Conservation (phyloP, 2,888 invertebrate species). For the Synanthedon tipuliformis region DNA sequence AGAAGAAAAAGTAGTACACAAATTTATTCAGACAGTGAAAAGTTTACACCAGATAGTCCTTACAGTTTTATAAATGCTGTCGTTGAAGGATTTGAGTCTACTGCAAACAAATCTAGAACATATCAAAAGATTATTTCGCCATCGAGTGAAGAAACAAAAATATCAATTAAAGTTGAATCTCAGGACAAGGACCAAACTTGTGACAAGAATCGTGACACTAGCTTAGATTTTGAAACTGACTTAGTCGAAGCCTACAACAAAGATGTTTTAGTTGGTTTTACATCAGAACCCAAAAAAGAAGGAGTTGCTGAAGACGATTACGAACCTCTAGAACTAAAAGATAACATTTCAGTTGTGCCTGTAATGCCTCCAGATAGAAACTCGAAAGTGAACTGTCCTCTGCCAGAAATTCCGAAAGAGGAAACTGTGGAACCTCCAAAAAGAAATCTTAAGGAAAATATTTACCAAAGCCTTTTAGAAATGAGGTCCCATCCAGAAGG, state of each 20-base stretch:
- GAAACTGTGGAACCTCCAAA: conserved; percentile 7
- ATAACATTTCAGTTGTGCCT: conserved; percentile 45
- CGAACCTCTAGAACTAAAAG: conserved; percentile 53
- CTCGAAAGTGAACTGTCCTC: conserved; percentile 59
- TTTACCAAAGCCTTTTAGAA: conserved; percentile 59
- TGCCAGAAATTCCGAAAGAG: conserved; percentile 59
- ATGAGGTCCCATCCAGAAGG: conserved; percentile 63
- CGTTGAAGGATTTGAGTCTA: conserved; percentile 28
- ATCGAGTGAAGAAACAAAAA: conserved; percentile 8
- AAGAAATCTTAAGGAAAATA: conserved; percentile 34
- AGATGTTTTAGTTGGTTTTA: conserved; percentile 47
- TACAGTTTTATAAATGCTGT: conserved; percentile 44
- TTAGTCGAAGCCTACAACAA: conserved; percentile 57
- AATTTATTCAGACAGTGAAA: conserved; percentile 51
- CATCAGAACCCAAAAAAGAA: conserved; percentile 34
- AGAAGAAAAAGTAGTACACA: conserved; percentile 59
- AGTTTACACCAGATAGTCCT: conserved; percentile 36
- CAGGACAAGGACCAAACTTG: conserved; percentile 14
- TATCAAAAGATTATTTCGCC: conserved; percentile 4
- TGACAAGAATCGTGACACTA: conserved; percentile 15
- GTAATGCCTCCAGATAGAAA: conserved; percentile 36
- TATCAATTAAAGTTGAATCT: conserved; percentile 20
- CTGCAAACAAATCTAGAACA: conserved; percentile 14
- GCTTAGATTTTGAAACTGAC: conserved; percentile 56
- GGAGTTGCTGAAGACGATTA: conserved; percentile 50